Evolutionary conservation across 1,140 invertebrate species (phyloP).

Genomic region (Potamilus streckersoni): DNA sequence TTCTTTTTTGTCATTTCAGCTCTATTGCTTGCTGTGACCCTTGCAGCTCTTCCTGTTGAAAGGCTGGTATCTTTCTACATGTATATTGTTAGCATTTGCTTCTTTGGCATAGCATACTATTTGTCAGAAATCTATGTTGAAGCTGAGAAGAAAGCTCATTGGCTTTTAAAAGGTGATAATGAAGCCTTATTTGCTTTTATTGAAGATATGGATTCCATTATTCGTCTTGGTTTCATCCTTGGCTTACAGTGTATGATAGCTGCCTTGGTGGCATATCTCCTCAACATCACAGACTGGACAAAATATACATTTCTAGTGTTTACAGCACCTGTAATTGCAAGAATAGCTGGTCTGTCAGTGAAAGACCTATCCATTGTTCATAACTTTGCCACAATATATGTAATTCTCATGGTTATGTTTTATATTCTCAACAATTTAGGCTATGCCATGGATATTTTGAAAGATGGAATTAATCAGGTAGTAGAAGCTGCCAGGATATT

Average conservation of each 20-base stretch:
- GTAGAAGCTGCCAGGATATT: slow-evolving; percentile 56
- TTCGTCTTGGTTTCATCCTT: slow-evolving; percentile 64
- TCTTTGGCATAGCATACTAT: slow-evolving; percentile 67
- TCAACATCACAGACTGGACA: slow-evolving; percentile 68
- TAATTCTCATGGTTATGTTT: slow-evolving; percentile 66
- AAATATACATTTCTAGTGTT: slow-evolving; percentile 67
- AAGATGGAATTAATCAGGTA: slow-evolving; percentile 50
- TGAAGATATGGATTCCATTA: slow-evolving; percentile 50
- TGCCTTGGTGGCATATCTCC: slow-evolving; percentile 66
- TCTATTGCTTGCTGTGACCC: slow-evolving; percentile 68
- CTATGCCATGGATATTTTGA: slow-evolving; percentile 65
- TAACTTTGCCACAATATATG: slow-evolving; percentile 68
- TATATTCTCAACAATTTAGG: slow-evolving; percentile 70
- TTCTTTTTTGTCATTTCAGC: slow-evolving; percentile 65
- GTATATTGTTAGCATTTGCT: slow-evolving; percentile 68
- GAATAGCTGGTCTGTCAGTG: slow-evolving; percentile 67
- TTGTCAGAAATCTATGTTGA: slow-evolving; percentile 69
- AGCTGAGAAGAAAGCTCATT: slow-evolving; percentile 46
- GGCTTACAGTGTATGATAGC: slow-evolving; percentile 67
- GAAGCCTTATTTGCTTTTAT: slow-evolving; percentile 46
- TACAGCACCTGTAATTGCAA: slow-evolving; percentile 69
- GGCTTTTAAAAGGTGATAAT: slow-evolving; percentile 39
- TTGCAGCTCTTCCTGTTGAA: slow-evolving; percentile 70
- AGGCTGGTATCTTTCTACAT: slow-evolving; percentile 71
- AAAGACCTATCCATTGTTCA: slow-evolving; percentile 68